phyloP scores from a whole-genome alignment of 2,797 vertebrate genomes.

The Babyrousa celebensis region DNA sequence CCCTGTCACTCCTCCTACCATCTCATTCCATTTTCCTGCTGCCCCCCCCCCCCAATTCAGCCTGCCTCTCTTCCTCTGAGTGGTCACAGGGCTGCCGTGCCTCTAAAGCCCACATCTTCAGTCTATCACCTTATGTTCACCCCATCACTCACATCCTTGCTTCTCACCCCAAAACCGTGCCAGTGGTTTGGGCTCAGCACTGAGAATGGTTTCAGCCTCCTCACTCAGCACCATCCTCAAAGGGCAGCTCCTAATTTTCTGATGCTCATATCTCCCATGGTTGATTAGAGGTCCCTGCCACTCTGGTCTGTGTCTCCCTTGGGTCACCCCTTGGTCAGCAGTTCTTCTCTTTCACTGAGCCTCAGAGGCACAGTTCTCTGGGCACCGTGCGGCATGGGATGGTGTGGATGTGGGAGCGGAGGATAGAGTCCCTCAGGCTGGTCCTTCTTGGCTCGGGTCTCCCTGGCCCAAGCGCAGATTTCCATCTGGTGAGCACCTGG shows the following conservation, averaged over 20 bases:
- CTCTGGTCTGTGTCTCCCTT: background rate
- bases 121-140: background rate
- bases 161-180: background rate
- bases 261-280: background rate
- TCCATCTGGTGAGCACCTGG: background rate
- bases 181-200: conserved; percentile 58
- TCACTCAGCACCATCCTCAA: background rate
- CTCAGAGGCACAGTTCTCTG: background rate
- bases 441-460: background rate
- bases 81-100: background rate
- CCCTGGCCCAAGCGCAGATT: background rate
- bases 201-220: background rate
- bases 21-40: background rate
- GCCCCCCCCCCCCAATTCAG: background rate
- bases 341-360: background rate
- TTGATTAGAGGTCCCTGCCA: background rate
- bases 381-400: background rate
- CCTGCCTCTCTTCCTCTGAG: background rate
- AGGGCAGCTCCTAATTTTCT: background rate
- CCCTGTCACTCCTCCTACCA: conserved; percentile 25
- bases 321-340: background rate
- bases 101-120: conserved; percentile 5
- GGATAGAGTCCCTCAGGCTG: background rate
- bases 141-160: background rate
- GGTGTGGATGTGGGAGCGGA: background rate